A percentile compares a stretch with the other conserved stretches of the same genome.
Evolutionary conservation across 1,140 invertebrate genomes (phyloP).

Genomic region (Euglossa dilemma): DNA sequence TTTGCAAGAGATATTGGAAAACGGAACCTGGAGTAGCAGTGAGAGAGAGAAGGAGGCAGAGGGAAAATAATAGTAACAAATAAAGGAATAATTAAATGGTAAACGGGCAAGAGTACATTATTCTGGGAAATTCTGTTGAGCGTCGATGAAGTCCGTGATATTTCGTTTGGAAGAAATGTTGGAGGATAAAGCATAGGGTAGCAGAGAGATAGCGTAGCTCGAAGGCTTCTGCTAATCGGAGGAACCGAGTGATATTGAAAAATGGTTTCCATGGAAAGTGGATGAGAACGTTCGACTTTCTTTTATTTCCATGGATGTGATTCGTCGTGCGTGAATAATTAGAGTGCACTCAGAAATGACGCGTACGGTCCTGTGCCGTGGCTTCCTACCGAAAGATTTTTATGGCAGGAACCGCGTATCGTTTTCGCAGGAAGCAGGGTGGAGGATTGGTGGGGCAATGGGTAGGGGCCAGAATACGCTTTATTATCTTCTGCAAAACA

Average conservation of each 20-base stretch:
- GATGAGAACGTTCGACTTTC: conserved; percentile 27
- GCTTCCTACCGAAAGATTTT: conserved; percentile 37
- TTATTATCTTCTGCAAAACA: conserved; percentile 60
- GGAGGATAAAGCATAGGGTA: no score
- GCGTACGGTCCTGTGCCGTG: conserved; percentile 4
- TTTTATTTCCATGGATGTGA: conserved; percentile 4
- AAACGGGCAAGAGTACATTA: no score
- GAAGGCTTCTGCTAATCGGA: neutral
- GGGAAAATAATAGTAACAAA: no score
- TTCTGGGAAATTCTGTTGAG: no score
- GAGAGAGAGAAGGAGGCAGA: no score
- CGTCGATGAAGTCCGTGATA: no score
- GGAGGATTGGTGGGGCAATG: conserved; percentile 4
- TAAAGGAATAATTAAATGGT: no score
- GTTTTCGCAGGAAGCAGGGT: conserved; percentile 28
- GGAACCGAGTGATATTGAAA: neutral
- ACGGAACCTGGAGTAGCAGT: no score
- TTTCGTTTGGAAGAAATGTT: no score
- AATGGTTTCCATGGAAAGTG: neutral
- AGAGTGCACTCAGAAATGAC: conserved; percentile 47
- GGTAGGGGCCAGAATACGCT: conserved; percentile 46
- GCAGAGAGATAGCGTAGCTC: neutral
- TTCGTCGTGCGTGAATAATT: conserved; percentile 58
- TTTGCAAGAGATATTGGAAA: no score
- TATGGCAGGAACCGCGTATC: conserved; percentile 38